phyloP scores from a whole-genome alignment of 2,888 invertebrate species.

The Cheilosia urbana region DNA sequence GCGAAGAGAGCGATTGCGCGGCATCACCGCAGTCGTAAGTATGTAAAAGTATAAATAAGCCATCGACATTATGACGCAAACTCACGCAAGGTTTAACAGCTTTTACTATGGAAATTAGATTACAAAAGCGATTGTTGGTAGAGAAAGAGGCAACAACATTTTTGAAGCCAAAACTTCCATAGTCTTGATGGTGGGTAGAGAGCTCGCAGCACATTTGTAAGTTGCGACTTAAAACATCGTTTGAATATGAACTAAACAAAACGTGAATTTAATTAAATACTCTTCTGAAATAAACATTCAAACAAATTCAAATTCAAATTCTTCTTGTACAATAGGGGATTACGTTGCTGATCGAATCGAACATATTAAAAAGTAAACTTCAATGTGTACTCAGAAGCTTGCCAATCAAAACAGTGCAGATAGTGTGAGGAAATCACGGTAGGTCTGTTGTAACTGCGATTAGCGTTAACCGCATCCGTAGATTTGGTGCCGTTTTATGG shows the following conservation, averaged over 20 bases:
- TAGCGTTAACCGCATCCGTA: no score
- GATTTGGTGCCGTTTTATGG: no score
- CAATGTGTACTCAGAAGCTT: not conserved
- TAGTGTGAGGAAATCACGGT: not conserved
- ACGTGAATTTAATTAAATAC: slow-evolving; percentile 21
- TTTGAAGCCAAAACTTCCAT: slow-evolving; percentile 44
- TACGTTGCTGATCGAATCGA: slow-evolving; percentile 2
- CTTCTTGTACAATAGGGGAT: slow-evolving; percentile 11
- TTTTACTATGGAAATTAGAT: slow-evolving; percentile 70
- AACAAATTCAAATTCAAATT: no score
- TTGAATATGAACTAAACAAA: slow-evolving; percentile 38
- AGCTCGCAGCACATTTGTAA: slow-evolving; percentile 15
- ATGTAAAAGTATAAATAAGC: slow-evolving; percentile 10
- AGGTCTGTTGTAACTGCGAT: not conserved
- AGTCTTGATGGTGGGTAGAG: slow-evolving; percentile 22
- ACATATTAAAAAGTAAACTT: not conserved
- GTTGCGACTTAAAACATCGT: slow-evolving; percentile 47
- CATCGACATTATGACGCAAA: slow-evolving; percentile 38
- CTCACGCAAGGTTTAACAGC: slow-evolving; percentile 42
- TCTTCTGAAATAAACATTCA: no score
- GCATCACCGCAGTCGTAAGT: no score
- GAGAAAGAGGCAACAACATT: not conserved
- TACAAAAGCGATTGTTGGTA: slow-evolving; percentile 53
- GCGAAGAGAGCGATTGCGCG: not conserved
- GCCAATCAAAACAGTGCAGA: not conserved